Conservation (phyloP, 2,888 invertebrate species). For the Xestia ashworthii region DNA sequence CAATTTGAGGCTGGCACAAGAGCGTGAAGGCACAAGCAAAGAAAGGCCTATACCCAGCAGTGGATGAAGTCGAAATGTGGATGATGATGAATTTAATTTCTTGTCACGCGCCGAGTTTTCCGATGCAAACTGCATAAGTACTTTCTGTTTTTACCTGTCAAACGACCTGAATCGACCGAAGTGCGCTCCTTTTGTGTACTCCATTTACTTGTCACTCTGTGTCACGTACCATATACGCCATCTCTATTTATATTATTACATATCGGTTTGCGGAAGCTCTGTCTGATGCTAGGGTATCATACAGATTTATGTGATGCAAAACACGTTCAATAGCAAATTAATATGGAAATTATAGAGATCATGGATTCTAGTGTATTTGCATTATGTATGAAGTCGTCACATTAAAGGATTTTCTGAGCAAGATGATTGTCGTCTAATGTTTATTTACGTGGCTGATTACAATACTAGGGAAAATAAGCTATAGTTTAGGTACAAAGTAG, state of each 20-base stretch:
- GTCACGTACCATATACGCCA: conserved; percentile 22
- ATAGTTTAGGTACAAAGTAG: too few relatives aligned
- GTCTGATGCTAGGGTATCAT: conserved; percentile 48
- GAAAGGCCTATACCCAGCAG: too few relatives aligned
- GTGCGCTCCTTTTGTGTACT: background rate
- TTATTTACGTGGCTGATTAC: conserved; percentile 30
- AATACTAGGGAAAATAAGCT: conserved; percentile 10
- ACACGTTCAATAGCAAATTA: conserved; percentile 63
- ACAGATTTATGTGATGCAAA: conserved; percentile 56
- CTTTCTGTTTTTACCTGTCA: background rate
- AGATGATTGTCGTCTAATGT: conserved; percentile 26
- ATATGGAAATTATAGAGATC: conserved; percentile 70
- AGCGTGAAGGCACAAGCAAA: too few relatives aligned
- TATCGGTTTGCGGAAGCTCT: conserved; percentile 58
- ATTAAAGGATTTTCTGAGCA: conserved; percentile 60
- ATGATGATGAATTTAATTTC: background rate
- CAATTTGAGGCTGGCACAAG: too few relatives aligned
- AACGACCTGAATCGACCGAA: background rate
- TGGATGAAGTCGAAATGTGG: too few relatives aligned
- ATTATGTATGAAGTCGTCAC: conserved; percentile 74
- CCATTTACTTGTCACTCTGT: background rate
- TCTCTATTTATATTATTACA: conserved; percentile 34
- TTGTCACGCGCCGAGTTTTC: background rate
- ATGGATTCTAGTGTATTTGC: conserved; percentile 66
- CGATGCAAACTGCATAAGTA: background rate